Evolutionary conservation across 1,140 invertebrate genomes (phyloP).

Genomic region (Atta colombica): DNA sequence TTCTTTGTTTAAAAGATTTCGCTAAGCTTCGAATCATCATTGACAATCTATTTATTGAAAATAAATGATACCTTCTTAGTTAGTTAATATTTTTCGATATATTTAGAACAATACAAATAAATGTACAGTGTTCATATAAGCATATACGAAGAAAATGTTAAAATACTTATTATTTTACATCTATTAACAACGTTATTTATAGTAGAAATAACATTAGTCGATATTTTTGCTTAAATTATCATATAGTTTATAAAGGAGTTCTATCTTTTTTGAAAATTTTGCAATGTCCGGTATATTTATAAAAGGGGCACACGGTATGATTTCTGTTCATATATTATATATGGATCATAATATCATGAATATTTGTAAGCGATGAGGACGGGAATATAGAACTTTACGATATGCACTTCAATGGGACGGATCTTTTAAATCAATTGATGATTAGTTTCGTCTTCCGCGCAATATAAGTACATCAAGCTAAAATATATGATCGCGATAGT

Average conservation of each 20-base stretch:
- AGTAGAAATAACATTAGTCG: background rate
- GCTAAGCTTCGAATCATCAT: background rate
- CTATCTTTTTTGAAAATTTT: background rate
- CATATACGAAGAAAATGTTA: background rate
- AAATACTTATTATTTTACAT: no score
- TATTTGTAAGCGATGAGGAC: background rate
- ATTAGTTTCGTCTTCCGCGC: background rate
- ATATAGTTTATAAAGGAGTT: background rate
- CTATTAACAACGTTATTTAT: background rate
- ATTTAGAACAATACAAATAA: background rate
- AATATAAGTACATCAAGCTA: background rate
- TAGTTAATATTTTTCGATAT: background rate
- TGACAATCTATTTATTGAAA: background rate
- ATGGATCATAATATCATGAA: background rate
- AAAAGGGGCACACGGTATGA: background rate
- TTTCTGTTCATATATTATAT: background rate
- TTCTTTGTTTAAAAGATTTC: background rate
- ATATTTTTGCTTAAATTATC: background rate
- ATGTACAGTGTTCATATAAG: background rate
- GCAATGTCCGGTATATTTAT: background rate
- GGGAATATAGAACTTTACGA: background rate
- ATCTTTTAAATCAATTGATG: conserved; percentile 46
- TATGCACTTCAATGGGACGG: background rate
- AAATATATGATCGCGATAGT: background rate
- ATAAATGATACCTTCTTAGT: conserved; percentile 16